Percentiles rank a stretch among this genome's conserved stretches.
These are phyloP conservation scores for Venustoraphidia nigricollis DNA, from an alignment of 2,888 invertebrate genomes.

Conservation along the genomic window DNA sequence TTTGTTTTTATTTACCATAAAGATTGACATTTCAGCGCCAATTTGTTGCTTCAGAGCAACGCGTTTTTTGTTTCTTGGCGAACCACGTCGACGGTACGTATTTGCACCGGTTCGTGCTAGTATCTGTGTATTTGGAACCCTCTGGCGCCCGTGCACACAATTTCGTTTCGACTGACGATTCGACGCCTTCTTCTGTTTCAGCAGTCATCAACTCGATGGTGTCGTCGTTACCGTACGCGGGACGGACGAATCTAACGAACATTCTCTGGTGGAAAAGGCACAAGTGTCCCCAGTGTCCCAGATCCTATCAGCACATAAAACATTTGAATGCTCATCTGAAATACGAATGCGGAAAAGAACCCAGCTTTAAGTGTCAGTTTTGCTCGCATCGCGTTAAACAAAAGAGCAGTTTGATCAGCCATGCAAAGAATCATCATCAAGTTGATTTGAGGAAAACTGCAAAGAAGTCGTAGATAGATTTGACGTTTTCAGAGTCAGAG, in stretches of 20 bases:
- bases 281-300: conserved; percentile 15
- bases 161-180: too few relatives aligned
- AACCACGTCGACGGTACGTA: too few relatives aligned
- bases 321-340: conserved; percentile 22
- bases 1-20: too few relatives aligned
- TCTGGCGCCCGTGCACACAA: too few relatives aligned
- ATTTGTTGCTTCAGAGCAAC: too few relatives aligned
- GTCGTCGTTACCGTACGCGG: not conserved
- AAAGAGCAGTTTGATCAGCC: conserved; percentile 23
- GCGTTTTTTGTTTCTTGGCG: too few relatives aligned
- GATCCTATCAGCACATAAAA: conserved; percentile 19
- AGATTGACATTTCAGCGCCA: too few relatives aligned
- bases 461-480: not conserved
- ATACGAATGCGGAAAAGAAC: conserved; percentile 35
- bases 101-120: too few relatives aligned
- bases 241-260: not conserved
- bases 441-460: conserved; percentile 1
- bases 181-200: not conserved
- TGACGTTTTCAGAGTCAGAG: too few relatives aligned
- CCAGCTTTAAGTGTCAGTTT: conserved; percentile 29
- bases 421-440: conserved; percentile 10
- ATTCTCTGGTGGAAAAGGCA: conserved; percentile 3
- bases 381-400: conserved; percentile 28
- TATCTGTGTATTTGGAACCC: too few relatives aligned
- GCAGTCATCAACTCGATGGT: not conserved